phyloP scores from a whole-genome alignment of 2,888 invertebrate genomes.

The Carcina quercana region DNA sequence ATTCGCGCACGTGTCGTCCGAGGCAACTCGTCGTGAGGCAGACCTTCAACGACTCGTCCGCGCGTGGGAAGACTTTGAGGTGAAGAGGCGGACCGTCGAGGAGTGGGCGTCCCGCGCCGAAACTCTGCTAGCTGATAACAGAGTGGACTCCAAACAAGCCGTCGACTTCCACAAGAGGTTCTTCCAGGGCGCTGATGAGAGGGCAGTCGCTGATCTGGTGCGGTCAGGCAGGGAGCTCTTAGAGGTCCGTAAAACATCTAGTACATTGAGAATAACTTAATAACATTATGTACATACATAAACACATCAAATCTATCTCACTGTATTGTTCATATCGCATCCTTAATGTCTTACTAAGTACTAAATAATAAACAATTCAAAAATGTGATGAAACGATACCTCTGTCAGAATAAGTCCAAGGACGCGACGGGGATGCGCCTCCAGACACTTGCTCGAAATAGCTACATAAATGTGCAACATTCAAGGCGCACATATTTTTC shows the following conservation, averaged over 20 bases:
- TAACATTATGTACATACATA: no score
- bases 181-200: constrained; percentile 90
- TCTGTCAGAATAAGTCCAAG: no score
- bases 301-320: no score
- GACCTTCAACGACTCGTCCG: constrained; percentile 85
- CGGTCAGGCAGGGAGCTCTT: constrained; percentile 82
- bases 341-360: no score
- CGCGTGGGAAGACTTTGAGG: constrained; percentile 89
- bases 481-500: no score
- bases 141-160: constrained; percentile 85
- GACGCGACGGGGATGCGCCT: no score
- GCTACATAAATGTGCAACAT: no score
- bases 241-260: constrained; percentile 75
- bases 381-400: no score
- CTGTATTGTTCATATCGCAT: no score
- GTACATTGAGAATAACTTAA: not conserved
- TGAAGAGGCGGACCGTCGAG: constrained; percentile 84
- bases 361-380: no score
- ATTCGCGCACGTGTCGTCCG: constrained; percentile 85
- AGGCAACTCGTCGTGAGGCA: constrained; percentile 84
- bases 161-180: constrained; percentile 90
- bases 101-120: constrained; percentile 93
- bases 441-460: no score
- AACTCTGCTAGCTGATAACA: constrained; percentile 84
- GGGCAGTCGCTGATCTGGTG: constrained; percentile 86